Evolutionary conservation across 2,113 vertebrate genomes (phyloP).

Genomic region (Austrofundulus limnaeus): DNA sequence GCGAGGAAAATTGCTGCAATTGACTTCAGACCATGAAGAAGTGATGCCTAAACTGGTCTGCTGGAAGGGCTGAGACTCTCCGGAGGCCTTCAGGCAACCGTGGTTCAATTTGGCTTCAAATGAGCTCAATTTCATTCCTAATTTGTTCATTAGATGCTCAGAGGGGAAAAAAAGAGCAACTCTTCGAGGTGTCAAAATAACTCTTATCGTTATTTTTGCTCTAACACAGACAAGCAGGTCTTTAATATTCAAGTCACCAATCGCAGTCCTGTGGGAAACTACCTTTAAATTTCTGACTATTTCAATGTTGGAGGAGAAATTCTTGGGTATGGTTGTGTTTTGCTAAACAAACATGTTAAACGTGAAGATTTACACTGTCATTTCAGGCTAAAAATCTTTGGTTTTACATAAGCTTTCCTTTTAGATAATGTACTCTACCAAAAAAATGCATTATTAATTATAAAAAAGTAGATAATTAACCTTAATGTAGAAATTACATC

Average conservation of each 20-base stretch:
- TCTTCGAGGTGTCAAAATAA: slow-evolving; percentile 6
- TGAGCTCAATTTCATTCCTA: slow-evolving; percentile 9
- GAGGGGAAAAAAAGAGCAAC: not conserved
- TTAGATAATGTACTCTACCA: no score
- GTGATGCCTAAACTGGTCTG: not conserved
- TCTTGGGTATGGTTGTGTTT: no score
- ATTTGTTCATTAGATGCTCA: slow-evolving; percentile 25
- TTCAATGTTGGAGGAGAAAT: no score
- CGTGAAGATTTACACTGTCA: no score
- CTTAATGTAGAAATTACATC: no score
- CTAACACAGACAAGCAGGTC: not conserved
- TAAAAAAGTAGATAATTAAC: no score
- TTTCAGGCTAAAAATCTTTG: no score
- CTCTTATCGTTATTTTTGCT: not conserved
- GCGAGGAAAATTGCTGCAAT: slow-evolving; percentile 8
- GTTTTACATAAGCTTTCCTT: no score
- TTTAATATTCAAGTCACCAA: slow-evolving; percentile 1
- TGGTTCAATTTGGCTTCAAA: slow-evolving; percentile 32
- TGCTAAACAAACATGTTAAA: no score
- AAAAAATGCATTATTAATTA: no score
- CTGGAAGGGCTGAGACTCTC: slow-evolving; percentile 18
- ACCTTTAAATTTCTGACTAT: no score
- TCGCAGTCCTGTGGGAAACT: no score
- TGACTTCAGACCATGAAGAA: not conserved
- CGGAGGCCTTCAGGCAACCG: slow-evolving; percentile 2